Evolutionary conservation across 2,113 vertebrate species (phyloP).

Genomic region (Melanerpes aurifrons): DNA sequence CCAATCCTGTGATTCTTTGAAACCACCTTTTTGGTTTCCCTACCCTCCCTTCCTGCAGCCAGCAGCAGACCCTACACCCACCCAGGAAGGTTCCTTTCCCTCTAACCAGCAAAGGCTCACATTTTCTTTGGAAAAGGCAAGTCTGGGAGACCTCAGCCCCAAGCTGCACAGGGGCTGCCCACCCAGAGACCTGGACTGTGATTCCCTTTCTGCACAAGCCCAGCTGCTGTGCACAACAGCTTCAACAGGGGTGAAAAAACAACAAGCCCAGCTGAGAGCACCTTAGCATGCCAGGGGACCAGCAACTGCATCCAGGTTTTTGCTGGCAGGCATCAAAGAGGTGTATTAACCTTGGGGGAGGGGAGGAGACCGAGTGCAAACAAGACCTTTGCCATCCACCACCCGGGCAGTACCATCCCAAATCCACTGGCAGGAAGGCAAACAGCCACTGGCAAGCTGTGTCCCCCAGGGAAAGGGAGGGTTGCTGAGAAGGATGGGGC

Average conservation of each 20-base stretch:
- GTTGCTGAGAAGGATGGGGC: not conserved
- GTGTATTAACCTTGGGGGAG: not conserved
- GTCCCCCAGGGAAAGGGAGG: not conserved
- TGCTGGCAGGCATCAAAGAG: not conserved
- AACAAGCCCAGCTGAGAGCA: not conserved
- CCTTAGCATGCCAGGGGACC: not conserved
- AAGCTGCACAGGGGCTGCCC: not conserved
- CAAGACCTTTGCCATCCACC: constrained; percentile 21
- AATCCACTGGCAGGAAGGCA: not conserved
- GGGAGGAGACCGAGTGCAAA: not conserved
- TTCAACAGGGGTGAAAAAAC: not conserved
- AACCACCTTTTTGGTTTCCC: not conserved
- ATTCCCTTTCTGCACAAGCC: not conserved
- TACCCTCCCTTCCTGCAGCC: not conserved
- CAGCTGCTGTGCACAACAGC: not conserved
- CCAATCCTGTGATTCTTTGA: no score
- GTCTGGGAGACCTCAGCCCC: not conserved
- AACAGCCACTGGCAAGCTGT: not conserved
- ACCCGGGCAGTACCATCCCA: not conserved
- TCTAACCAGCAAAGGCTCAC: not conserved
- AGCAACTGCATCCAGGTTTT: not conserved
- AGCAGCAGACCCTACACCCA: not conserved
- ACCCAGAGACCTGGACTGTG: not conserved
- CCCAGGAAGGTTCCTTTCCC: not conserved
- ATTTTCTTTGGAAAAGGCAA: not conserved